Percentiles rank a stretch among this genome's conserved stretches.
Conservation (phyloP, 1,140 invertebrate species). For the Drosophila virilis region DNA sequence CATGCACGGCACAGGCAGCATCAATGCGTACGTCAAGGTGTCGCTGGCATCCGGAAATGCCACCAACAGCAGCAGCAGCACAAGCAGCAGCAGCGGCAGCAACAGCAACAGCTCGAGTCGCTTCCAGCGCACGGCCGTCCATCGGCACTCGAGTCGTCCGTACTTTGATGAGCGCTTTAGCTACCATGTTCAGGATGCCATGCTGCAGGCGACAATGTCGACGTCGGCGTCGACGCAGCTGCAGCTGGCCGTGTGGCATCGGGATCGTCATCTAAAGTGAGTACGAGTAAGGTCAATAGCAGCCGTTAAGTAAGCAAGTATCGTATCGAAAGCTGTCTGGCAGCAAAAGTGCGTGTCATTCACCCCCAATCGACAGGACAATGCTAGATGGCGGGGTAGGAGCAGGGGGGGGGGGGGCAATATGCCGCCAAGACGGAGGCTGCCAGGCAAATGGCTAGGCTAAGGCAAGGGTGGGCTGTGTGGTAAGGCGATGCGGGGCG, state of each 20-base stretch:
- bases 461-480: not conserved
- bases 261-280: constrained; percentile 85
- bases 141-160: constrained; percentile 85
- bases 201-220: constrained; percentile 18
- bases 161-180: constrained; percentile 85
- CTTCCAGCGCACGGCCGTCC: constrained; percentile 85
- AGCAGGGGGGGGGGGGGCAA: not conserved
- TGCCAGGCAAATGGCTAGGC: not conserved
- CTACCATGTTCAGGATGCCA: constrained; percentile 66
- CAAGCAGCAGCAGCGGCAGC: not conserved
- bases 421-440: not conserved
- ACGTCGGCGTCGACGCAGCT: constrained; percentile 53
- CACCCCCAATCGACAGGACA: constrained; percentile 53
- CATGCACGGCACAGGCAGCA: constrained; percentile 73
- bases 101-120: constrained; percentile 35
- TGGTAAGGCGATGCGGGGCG: not conserved
- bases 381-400: constrained; percentile 48
- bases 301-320: constrained; percentile 11
- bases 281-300: constrained; percentile 81
- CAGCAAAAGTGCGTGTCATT: constrained; percentile 52
- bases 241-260: constrained; percentile 85
- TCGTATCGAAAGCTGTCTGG: constrained; percentile 1
- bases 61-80: not conserved
- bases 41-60: constrained; percentile 42
- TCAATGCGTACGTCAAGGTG: constrained; percentile 86